These are phyloP conservation scores for Guaruba guarouba DNA, from an alignment of 2,113 vertebrate genomes.

Conservation along the genomic window DNA sequence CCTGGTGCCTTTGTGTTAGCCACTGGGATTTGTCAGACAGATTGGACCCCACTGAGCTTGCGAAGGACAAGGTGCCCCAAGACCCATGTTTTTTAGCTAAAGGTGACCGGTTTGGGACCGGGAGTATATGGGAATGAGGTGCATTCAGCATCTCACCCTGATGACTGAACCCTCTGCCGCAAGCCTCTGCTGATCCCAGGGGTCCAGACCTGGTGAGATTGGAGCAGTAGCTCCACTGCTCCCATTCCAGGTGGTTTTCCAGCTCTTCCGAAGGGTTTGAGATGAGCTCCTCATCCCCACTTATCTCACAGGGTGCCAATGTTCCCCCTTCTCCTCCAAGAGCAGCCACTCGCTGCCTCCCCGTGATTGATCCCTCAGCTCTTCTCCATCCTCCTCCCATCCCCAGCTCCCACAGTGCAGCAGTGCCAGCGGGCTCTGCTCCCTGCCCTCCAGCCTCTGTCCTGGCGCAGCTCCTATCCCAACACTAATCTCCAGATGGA, in stretches of 20 bases:
- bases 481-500: constrained; percentile 22
- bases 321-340: neutral
- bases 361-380: neutral
- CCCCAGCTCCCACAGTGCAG: rapidly evolving
- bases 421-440: neutral
- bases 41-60: rapidly evolving
- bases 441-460: neutral
- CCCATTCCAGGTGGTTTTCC: neutral
- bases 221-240: rapidly evolving
- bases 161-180: rapidly evolving
- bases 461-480: neutral
- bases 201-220: neutral
- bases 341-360: neutral
- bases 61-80: neutral
- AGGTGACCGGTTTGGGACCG: neutral
- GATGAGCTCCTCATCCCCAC: rapidly evolving
- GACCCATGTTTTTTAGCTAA: neutral
- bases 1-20: too few relatives aligned
- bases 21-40: neutral
- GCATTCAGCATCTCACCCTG: neutral
- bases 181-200: neutral
- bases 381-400: rapidly evolving
- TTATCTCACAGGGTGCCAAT: neutral
- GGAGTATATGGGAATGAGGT: neutral
- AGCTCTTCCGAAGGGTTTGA: neutral